These are phyloP conservation scores for Brassicogethes aeneus DNA, from an alignment of 2,888 invertebrate species.

Conservation along the genomic window DNA sequence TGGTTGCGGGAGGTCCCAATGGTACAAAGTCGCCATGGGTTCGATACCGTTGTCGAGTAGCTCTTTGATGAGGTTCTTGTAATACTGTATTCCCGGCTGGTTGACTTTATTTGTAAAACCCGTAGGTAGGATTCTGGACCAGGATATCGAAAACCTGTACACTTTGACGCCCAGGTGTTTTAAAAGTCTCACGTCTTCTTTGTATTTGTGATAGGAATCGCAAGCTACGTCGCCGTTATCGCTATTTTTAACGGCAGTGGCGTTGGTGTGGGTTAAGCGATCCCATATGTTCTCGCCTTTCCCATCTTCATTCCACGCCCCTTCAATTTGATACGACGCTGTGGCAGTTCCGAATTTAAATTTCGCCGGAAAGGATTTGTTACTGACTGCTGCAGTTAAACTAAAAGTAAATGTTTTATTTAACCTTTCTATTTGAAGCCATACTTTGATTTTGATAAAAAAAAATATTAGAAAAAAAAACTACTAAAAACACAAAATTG, in stretches of 20 bases:
- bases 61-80: slow-evolving; percentile 51
- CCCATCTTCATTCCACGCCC: slow-evolving; percentile 34
- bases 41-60: slow-evolving; percentile 44
- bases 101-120: slow-evolving; percentile 60
- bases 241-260: slow-evolving; percentile 45
- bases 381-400: neutral
- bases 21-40: slow-evolving; percentile 46
- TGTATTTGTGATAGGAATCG: slow-evolving; percentile 58
- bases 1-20: slow-evolving; percentile 48
- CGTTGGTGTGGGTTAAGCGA: slow-evolving; percentile 35
- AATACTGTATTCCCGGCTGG: slow-evolving; percentile 55
- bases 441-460: too few relatives aligned
- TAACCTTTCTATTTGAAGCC: too few relatives aligned
- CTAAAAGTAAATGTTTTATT: too few relatives aligned
- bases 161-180: slow-evolving; percentile 53
- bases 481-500: too few relatives aligned
- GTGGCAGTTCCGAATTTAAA: slow-evolving; percentile 46
- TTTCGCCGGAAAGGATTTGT: neutral
- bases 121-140: slow-evolving; percentile 65
- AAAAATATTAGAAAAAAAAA: too few relatives aligned
- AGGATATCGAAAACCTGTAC: slow-evolving; percentile 66
- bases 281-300: slow-evolving; percentile 23
- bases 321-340: slow-evolving; percentile 36
- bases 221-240: slow-evolving; percentile 58
- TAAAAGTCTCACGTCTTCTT: slow-evolving; percentile 54